Base-by-base conservation (phyloP, 2,888 invertebrate species). In the Lepidochrysops patricia region DNA sequence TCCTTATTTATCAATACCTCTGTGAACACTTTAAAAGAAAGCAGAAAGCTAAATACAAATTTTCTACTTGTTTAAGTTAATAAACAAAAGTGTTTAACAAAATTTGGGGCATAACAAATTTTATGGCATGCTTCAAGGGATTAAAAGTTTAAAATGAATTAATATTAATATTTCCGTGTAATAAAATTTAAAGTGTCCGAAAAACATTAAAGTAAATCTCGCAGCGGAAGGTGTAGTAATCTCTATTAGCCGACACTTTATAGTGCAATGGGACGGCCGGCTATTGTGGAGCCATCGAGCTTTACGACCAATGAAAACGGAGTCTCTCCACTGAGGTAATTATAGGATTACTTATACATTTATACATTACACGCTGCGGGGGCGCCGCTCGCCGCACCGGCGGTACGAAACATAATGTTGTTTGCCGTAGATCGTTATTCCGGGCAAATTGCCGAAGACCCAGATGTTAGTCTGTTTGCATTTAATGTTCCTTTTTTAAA, bases 301-400 rank as follows among this genome's bases (percentile, higher is more conserved):
- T 87, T 85, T 85, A 87, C 79, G 84, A 79, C 75, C 86, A 79
- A 84, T 84, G 82, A 84, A 84, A 82, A 75, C 76, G 75, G 75
- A 79, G 79, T 79, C 79, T 72, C 76, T 76, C 76, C 70, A 75
- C 76, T 70, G 73, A 76, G 75, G 79, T 82, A 81, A 84, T 84
- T 84, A 84, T 78, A 76, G 84, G 83, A 82, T 84, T 83, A 84
- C 82, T 80, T 78, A 79, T 74, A 79, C 67, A 66, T 64, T 65
- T 66, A 65, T 62, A 65, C 62, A 63, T 62, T 64, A 62, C 61
- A 62, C 59, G 60, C 59, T 48, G 56, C 52, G 60, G 49, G 54
- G 26, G 54, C 54, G 37, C 37, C 13, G 13, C n/a, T n/a, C n/a
- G n/a, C n/a, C n/a, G n/a, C n/a, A n/a, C n/a, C n/a, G n/a, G n/a